A percentile compares a stretch with the other conserved stretches of the same genome.
These are phyloP conservation scores for Fringilla coelebs DNA, from an alignment of 2,797 vertebrate species.

Conservation along the genomic window DNA sequence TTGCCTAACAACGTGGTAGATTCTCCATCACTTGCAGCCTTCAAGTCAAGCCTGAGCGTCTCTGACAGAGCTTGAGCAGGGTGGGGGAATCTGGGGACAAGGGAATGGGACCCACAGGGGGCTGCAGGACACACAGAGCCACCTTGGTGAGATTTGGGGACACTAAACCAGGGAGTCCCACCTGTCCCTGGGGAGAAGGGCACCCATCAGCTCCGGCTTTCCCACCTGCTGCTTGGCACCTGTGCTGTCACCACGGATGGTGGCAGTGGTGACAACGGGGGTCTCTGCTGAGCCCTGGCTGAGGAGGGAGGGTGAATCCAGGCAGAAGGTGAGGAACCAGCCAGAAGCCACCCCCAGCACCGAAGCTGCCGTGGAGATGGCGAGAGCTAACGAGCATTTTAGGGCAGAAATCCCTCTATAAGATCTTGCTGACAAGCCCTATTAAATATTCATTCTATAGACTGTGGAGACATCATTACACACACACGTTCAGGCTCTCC, in stretches of 20 bases:
- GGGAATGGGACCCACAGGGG: accelerated
- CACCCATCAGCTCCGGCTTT: not conserved
- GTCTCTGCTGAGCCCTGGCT: not conserved
- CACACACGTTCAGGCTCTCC: constrained; percentile 56
- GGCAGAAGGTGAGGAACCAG: not conserved
- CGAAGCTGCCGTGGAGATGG: constrained; percentile 17
- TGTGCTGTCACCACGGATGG: not conserved
- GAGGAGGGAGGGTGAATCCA: not conserved
- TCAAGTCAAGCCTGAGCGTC: not conserved
- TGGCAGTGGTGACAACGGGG: accelerated
- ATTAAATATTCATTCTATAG: constrained; percentile 84
- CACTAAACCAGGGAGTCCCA: not conserved
- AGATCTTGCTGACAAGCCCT: constrained; percentile 79
- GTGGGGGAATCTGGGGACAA: not conserved
- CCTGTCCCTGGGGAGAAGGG: not conserved
- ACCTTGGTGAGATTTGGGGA: not conserved
- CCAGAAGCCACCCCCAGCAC: constrained; percentile 17
- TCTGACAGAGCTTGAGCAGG: not conserved
- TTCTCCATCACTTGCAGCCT: constrained; percentile 57
- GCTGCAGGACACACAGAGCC: not conserved
- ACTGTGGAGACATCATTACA: constrained; percentile 79
- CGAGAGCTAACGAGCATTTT: constrained; percentile 69
- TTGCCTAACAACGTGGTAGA: constrained; percentile 57
- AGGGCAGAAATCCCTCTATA: constrained; percentile 61
- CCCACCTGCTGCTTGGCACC: not conserved